Base-by-base conservation (phyloP, 1,140 invertebrate species). In the Papilio aristodemus region DNA sequence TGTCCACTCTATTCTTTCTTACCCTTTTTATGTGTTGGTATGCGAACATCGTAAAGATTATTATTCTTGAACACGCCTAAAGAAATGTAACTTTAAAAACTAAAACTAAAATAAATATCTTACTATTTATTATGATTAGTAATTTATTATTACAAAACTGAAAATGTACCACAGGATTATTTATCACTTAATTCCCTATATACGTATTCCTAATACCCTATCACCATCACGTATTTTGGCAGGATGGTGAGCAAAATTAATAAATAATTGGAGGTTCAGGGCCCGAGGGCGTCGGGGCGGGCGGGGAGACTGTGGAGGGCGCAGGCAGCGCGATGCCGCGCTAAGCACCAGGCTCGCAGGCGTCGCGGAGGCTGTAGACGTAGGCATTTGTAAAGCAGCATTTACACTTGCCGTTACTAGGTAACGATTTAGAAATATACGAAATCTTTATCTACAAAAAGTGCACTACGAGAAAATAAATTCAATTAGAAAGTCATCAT, bases 251-350 rank as follows among this genome's bases (percentile, higher is more conserved):
- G 68, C 71, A 59, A 75, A 77, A 77, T 77, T 77, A 77, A 77
- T 77, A 77, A 77, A 77, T 77, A 77, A 77, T 77, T 77, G 73
- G 73, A 75, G 75, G 69, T 71, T 71, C 70, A 39, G 68, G 69
- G 73, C 70, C 68, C 54, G 73, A 69, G 59, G 17, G 71, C 27
- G n/a, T n/a, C n/a, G 6, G 68, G 69, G 73, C 70, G 70, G 59
- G 73, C 71, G 59, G 22, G 71, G 59, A 72, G 73, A 19, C 43
- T 6, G 46, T 19, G 22, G 46, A 54, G 46, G 46, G 46, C 46
- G 46, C 46, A 54, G 27, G 27, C 27, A 32, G 2, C 27, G 27
- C 27, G 27, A 6, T 32, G 27, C 27, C 27, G 63, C 69, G 57
- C 36, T 77, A 74, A 74, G 75, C 71, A 77, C 69, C 69, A 70